Base-by-base conservation (phyloP, 2,113 vertebrate species). In the Ranitomeya imitator region DNA sequence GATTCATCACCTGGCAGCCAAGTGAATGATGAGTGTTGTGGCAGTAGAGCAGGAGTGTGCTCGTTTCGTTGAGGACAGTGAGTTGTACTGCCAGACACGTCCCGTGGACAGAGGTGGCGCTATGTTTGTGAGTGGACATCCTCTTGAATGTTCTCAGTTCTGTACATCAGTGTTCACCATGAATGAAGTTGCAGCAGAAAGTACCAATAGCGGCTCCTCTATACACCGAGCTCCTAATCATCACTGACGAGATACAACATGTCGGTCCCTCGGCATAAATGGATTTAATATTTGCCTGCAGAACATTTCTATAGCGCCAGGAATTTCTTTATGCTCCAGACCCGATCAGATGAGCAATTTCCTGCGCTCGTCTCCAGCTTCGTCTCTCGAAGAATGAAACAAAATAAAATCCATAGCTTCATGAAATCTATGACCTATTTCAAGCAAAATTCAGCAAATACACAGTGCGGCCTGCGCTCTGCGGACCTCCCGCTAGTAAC, bases 401-500 rank as follows among this genome's bases (percentile, higher is more conserved):
- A n/a, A 26, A 80, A 59, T 26, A 54, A 55, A 84, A 71, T 71
- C 63, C 15, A 84, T 55, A 84, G 63, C 65, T 11, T 31, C 65
- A 10, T 71, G 45, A 69, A 84, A 84, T 71, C 82, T 69, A 55
- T 84, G 82, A 84, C 82, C 82, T 84, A 84, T 55, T 84, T 84
- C n/a, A 10, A 54, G 21, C 63, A 84, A 52, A 54, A 21, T 84
- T 84, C 51, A 84, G 65, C 69, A 84, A 84, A 71, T 71, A 84
- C 82, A 71, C 55, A 65, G 82, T 84, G 52, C 26, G 16, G n/a
- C 82, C 52, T 26, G 37, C 15, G 65, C 67, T 69, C 60, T 71
- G 11, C 23, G 71, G 82, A 55, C 82, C 82, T 69, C 82, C 82
- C 9, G 65, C 82, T 69, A 84, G 82, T 23, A 69, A 69, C 69